Evolutionary conservation across 2,888 invertebrate species (phyloP).

Genomic region (Drosophila pullipes): DNA sequence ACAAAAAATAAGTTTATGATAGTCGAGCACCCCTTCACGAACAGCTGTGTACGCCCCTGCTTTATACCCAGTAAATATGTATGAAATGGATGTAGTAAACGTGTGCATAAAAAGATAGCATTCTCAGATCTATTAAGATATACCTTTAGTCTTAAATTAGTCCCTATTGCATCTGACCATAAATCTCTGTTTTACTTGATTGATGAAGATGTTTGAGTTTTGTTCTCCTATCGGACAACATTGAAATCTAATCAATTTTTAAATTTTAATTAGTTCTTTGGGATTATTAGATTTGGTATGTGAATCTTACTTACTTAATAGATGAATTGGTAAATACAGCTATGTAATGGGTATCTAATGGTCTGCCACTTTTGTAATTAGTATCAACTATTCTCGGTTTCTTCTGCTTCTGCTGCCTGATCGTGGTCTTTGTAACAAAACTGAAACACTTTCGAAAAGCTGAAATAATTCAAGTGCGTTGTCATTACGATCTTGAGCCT

Average conservation of each 20-base stretch:
- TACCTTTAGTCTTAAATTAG: background rate
- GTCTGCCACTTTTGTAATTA: background rate
- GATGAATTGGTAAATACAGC: background rate
- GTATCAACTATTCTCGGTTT: conserved; percentile 5
- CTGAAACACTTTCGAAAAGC: conserved; percentile 56
- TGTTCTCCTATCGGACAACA: background rate
- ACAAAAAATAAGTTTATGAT: background rate
- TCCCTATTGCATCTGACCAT: background rate
- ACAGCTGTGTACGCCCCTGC: background rate
- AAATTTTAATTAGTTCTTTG: background rate
- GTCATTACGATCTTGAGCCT: conserved; percentile 60
- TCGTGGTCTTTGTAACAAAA: conserved; percentile 55
- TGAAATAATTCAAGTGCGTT: conserved; percentile 72
- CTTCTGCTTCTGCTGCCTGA: background rate
- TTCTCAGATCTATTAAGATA: background rate
- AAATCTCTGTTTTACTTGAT: background rate
- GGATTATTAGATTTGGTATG: background rate
- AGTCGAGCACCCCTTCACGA: background rate
- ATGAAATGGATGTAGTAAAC: background rate
- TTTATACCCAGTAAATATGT: conserved; percentile 2
- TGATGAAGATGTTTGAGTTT: background rate
- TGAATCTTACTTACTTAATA: background rate
- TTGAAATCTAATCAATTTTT: background rate
- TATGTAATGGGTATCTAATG: background rate
- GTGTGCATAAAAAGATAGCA: background rate